phyloP scores from a whole-genome alignment of 2,113 vertebrate genomes.

The Thalassarche chlororhynchos region DNA sequence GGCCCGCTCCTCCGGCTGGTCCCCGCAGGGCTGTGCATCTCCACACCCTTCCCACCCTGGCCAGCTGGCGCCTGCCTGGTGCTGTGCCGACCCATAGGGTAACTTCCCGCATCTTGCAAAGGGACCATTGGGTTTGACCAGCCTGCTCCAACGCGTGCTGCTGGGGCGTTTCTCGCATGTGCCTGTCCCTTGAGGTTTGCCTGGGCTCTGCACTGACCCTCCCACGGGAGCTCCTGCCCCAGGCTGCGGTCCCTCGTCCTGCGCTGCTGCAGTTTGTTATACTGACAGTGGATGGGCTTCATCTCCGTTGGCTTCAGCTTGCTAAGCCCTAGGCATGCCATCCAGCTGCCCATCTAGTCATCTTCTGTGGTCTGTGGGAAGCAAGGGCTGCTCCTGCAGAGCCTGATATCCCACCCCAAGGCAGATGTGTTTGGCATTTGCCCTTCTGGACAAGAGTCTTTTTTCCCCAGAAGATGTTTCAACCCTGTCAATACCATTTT shows the following conservation, averaged over 20 bases:
- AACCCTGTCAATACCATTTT: not conserved
- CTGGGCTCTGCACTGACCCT: not conserved
- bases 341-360: fast-evolving
- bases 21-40: not conserved
- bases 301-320: not conserved
- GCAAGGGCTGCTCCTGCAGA: not conserved
- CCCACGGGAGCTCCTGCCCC: not conserved
- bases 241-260: not conserved
- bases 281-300: not conserved
- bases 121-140: fast-evolving
- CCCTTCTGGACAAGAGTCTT: not conserved
- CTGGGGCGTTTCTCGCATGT: fast-evolving
- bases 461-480: not conserved
- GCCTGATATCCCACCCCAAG: not conserved
- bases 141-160: fast-evolving
- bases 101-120: not conserved
- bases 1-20: fast-evolving
- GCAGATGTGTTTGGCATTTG: not conserved
- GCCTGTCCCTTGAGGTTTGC: fast-evolving
- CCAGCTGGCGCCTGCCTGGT: not conserved
- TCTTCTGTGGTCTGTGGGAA: not conserved
- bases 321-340: not conserved
- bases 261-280: not conserved
- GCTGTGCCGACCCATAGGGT: fast-evolving
- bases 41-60: not conserved